Evolutionary conservation across 2,888 invertebrate species (phyloP).

Genomic region (Caenorhabditis becei): DNA sequence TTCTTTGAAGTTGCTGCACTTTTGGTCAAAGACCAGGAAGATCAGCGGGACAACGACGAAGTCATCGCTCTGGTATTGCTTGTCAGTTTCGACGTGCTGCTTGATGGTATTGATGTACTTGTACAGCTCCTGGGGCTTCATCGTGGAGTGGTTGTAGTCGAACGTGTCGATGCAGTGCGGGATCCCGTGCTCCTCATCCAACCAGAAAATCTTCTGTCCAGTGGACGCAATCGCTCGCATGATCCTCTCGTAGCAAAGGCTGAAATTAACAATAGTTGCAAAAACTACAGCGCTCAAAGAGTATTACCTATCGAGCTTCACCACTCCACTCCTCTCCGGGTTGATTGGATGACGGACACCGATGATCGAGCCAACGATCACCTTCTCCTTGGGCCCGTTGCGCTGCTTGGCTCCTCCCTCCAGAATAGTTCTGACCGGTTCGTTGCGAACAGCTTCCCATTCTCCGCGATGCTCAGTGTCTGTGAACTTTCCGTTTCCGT

Average conservation of each 20-base stretch:
- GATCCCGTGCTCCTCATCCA: too few species aligned
- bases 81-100: not conserved
- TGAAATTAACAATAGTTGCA: too few species aligned
- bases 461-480: constrained; percentile 10
- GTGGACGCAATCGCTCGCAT: too few species aligned
- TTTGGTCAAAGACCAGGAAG: not conserved
- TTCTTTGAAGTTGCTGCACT: not conserved
- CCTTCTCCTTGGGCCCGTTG: constrained; percentile 4
- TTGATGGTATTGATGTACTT: not conserved
- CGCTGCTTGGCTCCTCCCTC: not conserved
- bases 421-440: constrained; percentile 7
- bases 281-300: too few species aligned
- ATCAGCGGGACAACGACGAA: not conserved
- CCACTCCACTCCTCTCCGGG: not conserved
- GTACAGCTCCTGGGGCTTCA: not conserved
- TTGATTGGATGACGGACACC: not conserved
- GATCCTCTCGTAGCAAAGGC: too few species aligned
- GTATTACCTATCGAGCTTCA: not conserved
- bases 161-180: too few species aligned
- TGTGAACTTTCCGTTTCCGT: constrained; percentile 15
- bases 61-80: not conserved
- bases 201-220: too few species aligned
- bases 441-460: constrained; percentile 24
- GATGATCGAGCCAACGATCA: constrained; percentile 19
- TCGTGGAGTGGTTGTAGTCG: not conserved